Base-by-base conservation (phyloP, 2,113 vertebrate genomes). In the Charina bottae region DNA sequence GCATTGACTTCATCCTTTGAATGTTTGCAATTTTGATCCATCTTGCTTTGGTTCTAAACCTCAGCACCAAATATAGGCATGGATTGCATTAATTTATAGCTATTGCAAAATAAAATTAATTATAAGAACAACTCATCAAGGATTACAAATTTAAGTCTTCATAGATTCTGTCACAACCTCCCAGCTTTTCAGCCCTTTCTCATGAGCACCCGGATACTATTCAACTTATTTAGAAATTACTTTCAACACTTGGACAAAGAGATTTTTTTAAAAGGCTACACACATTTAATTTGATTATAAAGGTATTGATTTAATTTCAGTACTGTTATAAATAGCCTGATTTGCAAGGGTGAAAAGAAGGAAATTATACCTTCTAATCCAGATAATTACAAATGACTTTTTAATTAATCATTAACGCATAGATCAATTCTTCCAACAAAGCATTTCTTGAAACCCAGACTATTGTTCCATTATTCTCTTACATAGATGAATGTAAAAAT, bases 371-470 rank as follows among this genome's bases (percentile, higher is more conserved):
- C 24, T 87, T 87, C 33, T 91, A 91, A 87, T 55, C 60, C 85
- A 42, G 62, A 72, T 87, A 83, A 58, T 3, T n/a, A 87, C 33
- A 62, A 91, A 87, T 46, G 62, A 8, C n/a, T 87, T 90, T 87
- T 87, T 87, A 87, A 91, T 87, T 91, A 87, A 91, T n/a, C n/a
- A 56, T 72, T 90, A 85, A 90, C 58, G 37, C 33, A 83, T 24
- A 53, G 55, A 90, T 85, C 83, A 85, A 62, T 85, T 53, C 60
- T n/a, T 42, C 58, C 42, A n/a, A 85, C 46, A 62, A 90, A 90
- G 53, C 58, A 37, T 62, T 84, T 53, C 17, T 85, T 62, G 26
- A 62, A 90, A 90, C 28, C 11, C 46, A 9, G 6, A 3, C 28
- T 11, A 55, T 78, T 62, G 8, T 17, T 83, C 78, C 58, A 53